Evolutionary conservation across 2,113 vertebrate species (phyloP).

Genomic region (Saguinus midas): DNA sequence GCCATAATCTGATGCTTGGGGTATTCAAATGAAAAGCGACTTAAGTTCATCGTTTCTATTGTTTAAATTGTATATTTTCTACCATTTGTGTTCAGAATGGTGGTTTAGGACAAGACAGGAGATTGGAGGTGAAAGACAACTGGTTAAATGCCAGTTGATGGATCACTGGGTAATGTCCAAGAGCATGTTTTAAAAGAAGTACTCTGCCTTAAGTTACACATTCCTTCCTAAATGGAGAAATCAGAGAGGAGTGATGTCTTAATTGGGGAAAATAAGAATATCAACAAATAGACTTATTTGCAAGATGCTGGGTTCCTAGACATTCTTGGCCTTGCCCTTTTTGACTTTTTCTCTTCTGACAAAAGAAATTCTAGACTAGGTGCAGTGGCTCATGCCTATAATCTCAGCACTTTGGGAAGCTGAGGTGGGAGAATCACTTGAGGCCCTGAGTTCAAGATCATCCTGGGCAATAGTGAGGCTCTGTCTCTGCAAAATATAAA

Average conservation of each 20-base stretch:
- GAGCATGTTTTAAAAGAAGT: not conserved
- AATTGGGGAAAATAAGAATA: not conserved
- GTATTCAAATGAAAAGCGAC: not conserved
- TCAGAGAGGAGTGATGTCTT: not conserved
- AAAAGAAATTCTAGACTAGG: not conserved
- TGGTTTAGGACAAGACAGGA: not conserved
- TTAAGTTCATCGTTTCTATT: not conserved
- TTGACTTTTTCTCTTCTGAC: not conserved
- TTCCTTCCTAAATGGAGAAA: not conserved
- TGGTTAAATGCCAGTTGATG: not conserved
- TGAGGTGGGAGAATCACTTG: no score
- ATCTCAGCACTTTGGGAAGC: no score
- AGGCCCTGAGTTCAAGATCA: no score
- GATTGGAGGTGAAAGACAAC: not conserved
- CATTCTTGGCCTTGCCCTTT: not conserved
- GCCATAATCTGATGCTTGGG: not conserved
- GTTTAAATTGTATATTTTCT: not conserved
- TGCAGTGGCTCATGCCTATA: no score
- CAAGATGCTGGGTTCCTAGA: not conserved
- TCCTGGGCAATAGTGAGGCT: no score
- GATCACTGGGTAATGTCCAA: not conserved
- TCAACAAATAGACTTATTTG: conserved; percentile 29
- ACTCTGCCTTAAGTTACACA: not conserved
- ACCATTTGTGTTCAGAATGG: not conserved
- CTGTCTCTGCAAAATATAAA: no score